These are phyloP conservation scores for Peucedramus taeniatus DNA, from an alignment of 2,113 vertebrate species.

Conservation along the genomic window DNA sequence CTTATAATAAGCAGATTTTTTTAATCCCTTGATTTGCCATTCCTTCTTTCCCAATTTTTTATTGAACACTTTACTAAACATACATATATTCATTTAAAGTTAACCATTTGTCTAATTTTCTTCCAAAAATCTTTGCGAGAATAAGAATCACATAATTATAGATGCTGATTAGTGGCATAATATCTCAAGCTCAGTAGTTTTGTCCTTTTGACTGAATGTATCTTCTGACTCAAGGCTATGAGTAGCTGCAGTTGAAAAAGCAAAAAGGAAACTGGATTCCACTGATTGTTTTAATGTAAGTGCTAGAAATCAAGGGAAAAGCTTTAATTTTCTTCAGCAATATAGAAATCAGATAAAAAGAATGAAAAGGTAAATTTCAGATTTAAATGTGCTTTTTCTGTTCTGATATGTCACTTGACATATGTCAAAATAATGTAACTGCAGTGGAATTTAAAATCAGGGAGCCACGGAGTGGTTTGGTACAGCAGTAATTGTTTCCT, in stretches of 20 bases:
- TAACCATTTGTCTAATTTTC: not conserved
- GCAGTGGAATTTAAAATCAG: not conserved
- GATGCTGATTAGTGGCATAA: not conserved
- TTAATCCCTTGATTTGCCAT: not conserved
- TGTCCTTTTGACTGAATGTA: not conserved
- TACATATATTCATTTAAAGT: not conserved
- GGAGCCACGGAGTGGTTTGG: not conserved
- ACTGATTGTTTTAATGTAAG: not conserved
- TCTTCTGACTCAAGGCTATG: not conserved
- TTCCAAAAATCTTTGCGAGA: not conserved
- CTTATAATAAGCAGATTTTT: not conserved
- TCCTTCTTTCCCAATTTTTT: not conserved
- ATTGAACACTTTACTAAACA: not conserved
- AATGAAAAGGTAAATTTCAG: not conserved
- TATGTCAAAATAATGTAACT: slow-evolving; percentile 1
- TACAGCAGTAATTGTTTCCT: not conserved
- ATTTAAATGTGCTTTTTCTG: not conserved
- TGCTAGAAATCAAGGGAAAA: not conserved
- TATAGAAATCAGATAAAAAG: not conserved
- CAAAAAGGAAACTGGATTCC: not conserved
- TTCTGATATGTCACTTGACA: not conserved
- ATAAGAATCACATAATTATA: not conserved
- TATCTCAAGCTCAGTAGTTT: not conserved
- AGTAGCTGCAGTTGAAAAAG: not conserved
- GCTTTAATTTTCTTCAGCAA: not conserved